phyloP scores from a whole-genome alignment of 1,140 invertebrate species.

The Megalopta genalis region DNA sequence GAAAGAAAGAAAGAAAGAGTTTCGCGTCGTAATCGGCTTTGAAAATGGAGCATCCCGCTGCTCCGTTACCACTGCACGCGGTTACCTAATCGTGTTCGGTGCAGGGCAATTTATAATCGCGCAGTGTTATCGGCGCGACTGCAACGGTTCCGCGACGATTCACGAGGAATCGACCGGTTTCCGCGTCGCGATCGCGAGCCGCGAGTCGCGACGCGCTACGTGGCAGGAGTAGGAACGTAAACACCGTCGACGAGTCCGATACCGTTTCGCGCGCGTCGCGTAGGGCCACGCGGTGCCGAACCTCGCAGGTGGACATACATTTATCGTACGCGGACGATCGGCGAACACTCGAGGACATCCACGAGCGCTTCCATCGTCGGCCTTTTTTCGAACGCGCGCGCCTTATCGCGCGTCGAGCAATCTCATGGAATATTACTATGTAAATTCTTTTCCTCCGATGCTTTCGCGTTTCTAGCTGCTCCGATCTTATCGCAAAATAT shows the following conservation, averaged over 20 bases:
- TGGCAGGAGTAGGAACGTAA: neutral
- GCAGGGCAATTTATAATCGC: conserved; percentile 19
- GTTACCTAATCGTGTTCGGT: conserved; percentile 29
- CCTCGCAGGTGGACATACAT: neutral
- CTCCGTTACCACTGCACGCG: neutral
- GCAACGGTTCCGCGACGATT: conserved; percentile 1
- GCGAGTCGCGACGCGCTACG: too few relatives aligned
- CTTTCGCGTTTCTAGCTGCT: neutral
- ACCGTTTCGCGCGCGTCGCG: neutral
- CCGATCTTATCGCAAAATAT: conserved; percentile 27
- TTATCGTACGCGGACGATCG: neutral
- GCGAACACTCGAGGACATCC: neutral
- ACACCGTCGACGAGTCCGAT: neutral
- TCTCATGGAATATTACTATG: conserved; percentile 44
- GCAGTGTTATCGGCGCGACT: conserved; percentile 5
- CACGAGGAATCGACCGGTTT: neutral
- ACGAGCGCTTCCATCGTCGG: conserved; percentile 21
- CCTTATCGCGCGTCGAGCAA: conserved; percentile 27
- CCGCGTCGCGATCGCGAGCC: neutral
- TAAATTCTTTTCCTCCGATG: conserved; percentile 22
- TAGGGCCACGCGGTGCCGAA: too few relatives aligned
- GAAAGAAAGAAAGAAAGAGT: neutral
- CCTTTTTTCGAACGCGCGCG: neutral
- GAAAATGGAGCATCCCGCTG: conserved; percentile 25
- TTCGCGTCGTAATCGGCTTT: conserved; percentile 26